Evolutionary conservation across 2,113 vertebrate genomes (phyloP), one percentile per base, ranked within the genome.

Genomic region (Notothenia coriiceps): DNA sequence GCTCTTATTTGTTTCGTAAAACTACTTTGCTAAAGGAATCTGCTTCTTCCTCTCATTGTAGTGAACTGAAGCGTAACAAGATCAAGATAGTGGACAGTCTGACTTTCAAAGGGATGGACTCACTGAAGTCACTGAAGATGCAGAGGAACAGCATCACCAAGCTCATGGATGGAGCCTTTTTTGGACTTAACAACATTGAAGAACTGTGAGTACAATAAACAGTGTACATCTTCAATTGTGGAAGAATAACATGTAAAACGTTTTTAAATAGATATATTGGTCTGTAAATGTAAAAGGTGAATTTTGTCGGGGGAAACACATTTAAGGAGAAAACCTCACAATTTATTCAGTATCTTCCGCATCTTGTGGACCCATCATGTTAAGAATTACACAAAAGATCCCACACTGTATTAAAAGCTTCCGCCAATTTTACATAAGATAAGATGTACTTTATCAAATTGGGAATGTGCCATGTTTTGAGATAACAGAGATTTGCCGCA

Each of bases 101-200:
- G 47, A 99, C 97, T 2, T 99, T 99, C 92, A 98, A 99, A 94
- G 98, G 97, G 4, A 94, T 99, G 91, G 97, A 99, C 17, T 96
- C 96, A 17, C 92, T 99, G 79, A 97, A 95, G 83, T 97, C 96
- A 22, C 93, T 99, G 89, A 99, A 98, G 93, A 96, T 99, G 96
- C 98, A 99, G 72, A 95, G 97, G 80, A 99, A 99, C 75, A 96
- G 97, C 85, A 97, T 99, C 86, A 96, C 93, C 61, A 97, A 95
- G 91, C 95, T 99, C 43, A 98, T 98, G 96, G 98, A 99, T 65
- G 98, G 97, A 67, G 98, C 98, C 0, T 99, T 99, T 89, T 99
- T 99, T 94, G 98, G 98, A 80, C 93, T 99, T 71, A 96, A 96
- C 86, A 98, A 95, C 90, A 99, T 99, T 89, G 98, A 99, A 84